Conservation (phyloP, 2,113 vertebrate species). For the Meleagris gallopavo region DNA sequence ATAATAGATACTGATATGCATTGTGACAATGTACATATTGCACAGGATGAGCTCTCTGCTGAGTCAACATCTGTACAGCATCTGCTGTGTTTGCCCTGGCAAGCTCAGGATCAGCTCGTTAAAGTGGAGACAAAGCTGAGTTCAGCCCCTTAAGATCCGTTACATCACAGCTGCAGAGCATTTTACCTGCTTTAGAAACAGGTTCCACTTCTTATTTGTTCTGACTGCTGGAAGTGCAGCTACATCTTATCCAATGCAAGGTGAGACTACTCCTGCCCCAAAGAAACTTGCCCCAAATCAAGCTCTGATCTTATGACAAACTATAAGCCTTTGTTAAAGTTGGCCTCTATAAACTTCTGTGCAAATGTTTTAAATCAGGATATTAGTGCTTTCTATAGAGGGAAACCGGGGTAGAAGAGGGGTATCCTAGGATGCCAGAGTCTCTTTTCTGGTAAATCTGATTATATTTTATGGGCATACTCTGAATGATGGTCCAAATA, state of each 20-base stretch:
- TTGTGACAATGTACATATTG: neutral
- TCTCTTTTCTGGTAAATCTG: neutral
- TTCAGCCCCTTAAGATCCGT: neutral
- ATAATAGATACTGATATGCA: neutral
- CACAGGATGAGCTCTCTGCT: slow-evolving; percentile 31
- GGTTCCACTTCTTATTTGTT: neutral
- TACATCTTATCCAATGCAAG: neutral
- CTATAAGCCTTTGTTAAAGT: rapidly evolving
- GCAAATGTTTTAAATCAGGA: rapidly evolving
- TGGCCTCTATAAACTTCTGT: rapidly evolving
- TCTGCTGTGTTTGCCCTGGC: neutral
- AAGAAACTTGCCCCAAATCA: neutral
- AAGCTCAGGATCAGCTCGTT: neutral
- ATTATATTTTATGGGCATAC: neutral
- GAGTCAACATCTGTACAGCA: neutral
- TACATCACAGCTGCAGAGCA: rapidly evolving
- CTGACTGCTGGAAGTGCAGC: neutral
- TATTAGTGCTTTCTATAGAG: neutral
- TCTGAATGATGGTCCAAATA: neutral
- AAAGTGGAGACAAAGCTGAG: neutral
- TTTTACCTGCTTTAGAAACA: rapidly evolving
- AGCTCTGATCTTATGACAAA: rapidly evolving
- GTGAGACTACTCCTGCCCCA: neutral
- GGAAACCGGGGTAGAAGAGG: neutral
- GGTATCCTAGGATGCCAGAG: neutral